A percentile compares a stretch with the other conserved stretches of the same genome.
phyloP scores from a whole-genome alignment of 92 coral and sea anemone species.

The Ricordea florida region DNA sequence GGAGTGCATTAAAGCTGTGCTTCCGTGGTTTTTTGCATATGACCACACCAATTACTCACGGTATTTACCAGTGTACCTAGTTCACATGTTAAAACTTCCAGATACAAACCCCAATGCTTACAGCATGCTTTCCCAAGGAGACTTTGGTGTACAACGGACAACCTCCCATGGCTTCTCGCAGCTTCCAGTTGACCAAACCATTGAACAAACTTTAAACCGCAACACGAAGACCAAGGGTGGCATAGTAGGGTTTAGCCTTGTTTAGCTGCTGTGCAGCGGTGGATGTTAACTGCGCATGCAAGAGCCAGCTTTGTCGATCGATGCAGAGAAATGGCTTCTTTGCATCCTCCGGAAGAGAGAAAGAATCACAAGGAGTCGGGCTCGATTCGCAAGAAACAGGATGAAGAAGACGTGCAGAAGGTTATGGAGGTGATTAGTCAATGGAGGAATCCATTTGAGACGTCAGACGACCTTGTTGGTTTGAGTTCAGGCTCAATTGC shows the following conservation, averaged over 20 bases:
- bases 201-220: slow-evolving; percentile 67
- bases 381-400: slow-evolving; percentile 42
- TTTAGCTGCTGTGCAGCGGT: slow-evolving; percentile 68
- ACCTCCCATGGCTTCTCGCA: slow-evolving; percentile 54
- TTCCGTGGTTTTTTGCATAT: slow-evolving; percentile 63
- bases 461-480: slow-evolving; percentile 52
- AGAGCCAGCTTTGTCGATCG: slow-evolving; percentile 62
- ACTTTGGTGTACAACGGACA: slow-evolving; percentile 60
- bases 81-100: slow-evolving; percentile 43
- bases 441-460: slow-evolving; percentile 73
- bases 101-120: slow-evolving; percentile 72
- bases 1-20: slow-evolving; percentile 52
- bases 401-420: slow-evolving; percentile 65
- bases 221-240: slow-evolving; percentile 74
- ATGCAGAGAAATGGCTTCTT: slow-evolving; percentile 58
- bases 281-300: slow-evolving; percentile 71
- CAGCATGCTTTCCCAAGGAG: slow-evolving; percentile 47
- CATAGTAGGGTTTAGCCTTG: slow-evolving; percentile 65
- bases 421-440: slow-evolving; percentile 46
- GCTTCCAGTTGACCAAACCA: slow-evolving; percentile 65
- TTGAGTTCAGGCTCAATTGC: slow-evolving; percentile 65
- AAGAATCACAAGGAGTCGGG: slow-evolving; percentile 60
- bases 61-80: slow-evolving; percentile 53
- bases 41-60: slow-evolving; percentile 69
- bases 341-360: too few relatives aligned